Evolutionary conservation across 2,797 vertebrate genomes (phyloP).

Genomic region (Erithacus rubecula): DNA sequence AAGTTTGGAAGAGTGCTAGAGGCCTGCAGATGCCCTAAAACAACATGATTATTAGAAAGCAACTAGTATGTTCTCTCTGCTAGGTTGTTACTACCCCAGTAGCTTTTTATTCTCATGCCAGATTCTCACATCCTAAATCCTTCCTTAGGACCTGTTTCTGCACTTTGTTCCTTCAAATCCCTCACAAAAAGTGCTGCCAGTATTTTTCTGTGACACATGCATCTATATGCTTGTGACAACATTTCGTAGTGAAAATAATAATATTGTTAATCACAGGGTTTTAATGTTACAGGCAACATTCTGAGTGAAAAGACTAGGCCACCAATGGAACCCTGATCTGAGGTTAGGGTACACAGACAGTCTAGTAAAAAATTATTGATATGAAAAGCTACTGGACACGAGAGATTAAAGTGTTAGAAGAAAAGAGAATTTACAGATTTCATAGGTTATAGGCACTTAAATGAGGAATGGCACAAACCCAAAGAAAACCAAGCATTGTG

Average conservation of each 20-base stretch:
- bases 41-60: neutral
- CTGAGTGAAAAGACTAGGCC: neutral
- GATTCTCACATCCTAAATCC: neutral
- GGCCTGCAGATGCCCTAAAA: neutral
- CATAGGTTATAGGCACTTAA: neutral
- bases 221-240: neutral
- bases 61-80: neutral
- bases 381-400: neutral
- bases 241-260: neutral
- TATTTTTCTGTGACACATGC: neutral
- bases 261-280: neutral
- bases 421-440: neutral
- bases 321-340: neutral
- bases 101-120: neutral
- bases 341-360: neutral
- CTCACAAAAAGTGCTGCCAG: neutral
- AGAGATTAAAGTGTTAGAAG: neutral
- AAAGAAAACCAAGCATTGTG: neutral
- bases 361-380: neutral
- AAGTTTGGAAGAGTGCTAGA: neutral
- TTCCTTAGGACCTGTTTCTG: neutral
- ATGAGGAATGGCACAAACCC: neutral
- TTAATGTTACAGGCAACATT: neutral
- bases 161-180: neutral
- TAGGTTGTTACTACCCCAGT: neutral